Percentiles rank a stretch among this genome's conserved stretches.
These are phyloP conservation scores for Drosophila cognata DNA, from an alignment of 2,888 invertebrate genomes.

Conservation along the genomic window DNA sequence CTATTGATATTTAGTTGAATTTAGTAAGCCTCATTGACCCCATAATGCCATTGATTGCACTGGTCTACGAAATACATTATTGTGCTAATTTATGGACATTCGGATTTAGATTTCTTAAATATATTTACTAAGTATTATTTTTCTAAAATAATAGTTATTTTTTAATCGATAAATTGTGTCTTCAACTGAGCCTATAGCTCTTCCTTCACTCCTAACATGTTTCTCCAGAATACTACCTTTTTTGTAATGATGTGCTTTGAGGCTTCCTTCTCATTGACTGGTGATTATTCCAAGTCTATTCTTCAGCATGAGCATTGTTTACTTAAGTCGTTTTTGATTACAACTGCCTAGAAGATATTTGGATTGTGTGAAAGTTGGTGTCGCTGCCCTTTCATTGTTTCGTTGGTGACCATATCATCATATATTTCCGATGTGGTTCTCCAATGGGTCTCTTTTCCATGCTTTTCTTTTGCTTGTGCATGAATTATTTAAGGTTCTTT, in stretches of 20 bases:
- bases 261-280: not conserved
- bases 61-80: not conserved
- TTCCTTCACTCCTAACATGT: not conserved
- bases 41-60: conserved; percentile 12
- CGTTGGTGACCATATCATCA: not conserved
- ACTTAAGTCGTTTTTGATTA: not conserved
- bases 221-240: not conserved
- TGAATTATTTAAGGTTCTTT: not conserved
- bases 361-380: not conserved
- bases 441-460: not conserved
- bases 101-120: not conserved
- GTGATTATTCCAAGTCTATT: not conserved
- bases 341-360: not conserved
- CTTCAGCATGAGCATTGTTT: not conserved
- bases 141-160: not conserved
- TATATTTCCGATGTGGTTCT: not conserved
- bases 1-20: conserved; percentile 10
- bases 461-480: not conserved
- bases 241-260: not conserved
- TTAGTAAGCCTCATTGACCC: not conserved
- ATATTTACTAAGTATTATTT: not conserved
- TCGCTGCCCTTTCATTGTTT: not conserved
- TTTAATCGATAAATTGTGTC: not conserved
- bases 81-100: no score
- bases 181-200: not conserved